Evolutionary conservation across 2,888 invertebrate species (phyloP).

Genomic region (Noctua janthina): DNA sequence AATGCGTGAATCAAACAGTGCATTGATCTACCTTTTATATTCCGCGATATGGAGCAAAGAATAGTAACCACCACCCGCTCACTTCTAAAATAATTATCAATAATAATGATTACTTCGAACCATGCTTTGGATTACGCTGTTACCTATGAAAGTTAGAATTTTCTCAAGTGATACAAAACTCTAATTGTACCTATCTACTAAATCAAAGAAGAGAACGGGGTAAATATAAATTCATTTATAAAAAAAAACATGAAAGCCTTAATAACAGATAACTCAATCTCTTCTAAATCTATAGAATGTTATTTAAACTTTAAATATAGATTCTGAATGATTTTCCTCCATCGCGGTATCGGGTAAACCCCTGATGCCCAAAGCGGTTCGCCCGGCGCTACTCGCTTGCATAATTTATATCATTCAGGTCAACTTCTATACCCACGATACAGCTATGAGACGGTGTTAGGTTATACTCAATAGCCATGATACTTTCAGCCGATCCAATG

Average conservation of each 20-base stretch:
- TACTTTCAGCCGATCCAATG: neutral
- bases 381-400: conserved; percentile 11
- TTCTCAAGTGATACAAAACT: no score
- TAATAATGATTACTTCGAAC: no score
- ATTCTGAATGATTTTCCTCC: conserved; percentile 20
- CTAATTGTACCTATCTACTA: neutral
- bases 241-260: neutral
- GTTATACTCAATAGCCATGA: neutral
- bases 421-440: conserved; percentile 6
- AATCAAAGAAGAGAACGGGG: neutral
- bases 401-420: conserved; percentile 25
- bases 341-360: conserved; percentile 32
- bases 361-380: conserved; percentile 11
- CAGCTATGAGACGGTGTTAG: neutral
- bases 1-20: no score
- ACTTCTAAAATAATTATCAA: no score
- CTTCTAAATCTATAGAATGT: neutral
- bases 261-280: neutral
- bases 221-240: neutral
- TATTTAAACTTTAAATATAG: neutral
- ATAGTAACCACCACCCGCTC: no score
- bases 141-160: no score
- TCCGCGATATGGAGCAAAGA: no score
- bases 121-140: no score
- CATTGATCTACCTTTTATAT: no score